Conservation (phyloP, 2,888 invertebrate genomes). For the Ophraella communa region DNA sequence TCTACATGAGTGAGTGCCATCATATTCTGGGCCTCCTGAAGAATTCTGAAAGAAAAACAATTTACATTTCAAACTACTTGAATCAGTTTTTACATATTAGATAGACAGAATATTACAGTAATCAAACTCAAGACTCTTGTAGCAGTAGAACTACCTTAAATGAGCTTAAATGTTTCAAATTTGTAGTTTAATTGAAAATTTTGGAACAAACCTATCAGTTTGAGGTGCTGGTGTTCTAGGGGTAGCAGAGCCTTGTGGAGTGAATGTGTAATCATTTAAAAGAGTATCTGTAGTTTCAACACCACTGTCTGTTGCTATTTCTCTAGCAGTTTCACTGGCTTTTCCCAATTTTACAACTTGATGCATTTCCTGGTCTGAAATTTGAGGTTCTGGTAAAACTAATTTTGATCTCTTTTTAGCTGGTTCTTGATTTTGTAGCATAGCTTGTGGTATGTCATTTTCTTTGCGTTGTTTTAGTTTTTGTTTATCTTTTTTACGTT, state of each 20-base stretch:
- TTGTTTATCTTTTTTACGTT: constrained; percentile 93
- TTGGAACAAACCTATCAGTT: constrained; percentile 66
- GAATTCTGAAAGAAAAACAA: constrained; percentile 60
- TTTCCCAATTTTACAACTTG: constrained; percentile 92
- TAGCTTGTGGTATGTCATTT: constrained; percentile 91
- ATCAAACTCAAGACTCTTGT: too few species aligned
- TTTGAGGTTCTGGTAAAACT: constrained; percentile 95
- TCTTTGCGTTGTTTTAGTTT: constrained; percentile 95
- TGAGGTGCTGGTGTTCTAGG: constrained; percentile 88
- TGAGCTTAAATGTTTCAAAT: too few species aligned
- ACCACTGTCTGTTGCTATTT: constrained; percentile 81
- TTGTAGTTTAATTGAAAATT: too few species aligned
- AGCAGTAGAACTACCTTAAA: too few species aligned
- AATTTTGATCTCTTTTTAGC: constrained; percentile 92
- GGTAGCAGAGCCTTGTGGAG: constrained; percentile 71
- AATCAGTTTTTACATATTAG: too few species aligned
- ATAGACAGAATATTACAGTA: too few species aligned
- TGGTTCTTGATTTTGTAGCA: constrained; percentile 88
- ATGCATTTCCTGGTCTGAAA: constrained; percentile 89
- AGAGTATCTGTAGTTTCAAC: constrained; percentile 83
- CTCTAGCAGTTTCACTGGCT: constrained; percentile 89
- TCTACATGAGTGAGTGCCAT: constrained; percentile 98
- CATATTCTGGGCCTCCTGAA: constrained; percentile 97
- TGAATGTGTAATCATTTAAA: constrained; percentile 88
- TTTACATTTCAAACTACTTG: too few species aligned